Evolutionary conservation across 1,140 invertebrate genomes (phyloP).

Genomic region (Drosophila pruinosa): DNA sequence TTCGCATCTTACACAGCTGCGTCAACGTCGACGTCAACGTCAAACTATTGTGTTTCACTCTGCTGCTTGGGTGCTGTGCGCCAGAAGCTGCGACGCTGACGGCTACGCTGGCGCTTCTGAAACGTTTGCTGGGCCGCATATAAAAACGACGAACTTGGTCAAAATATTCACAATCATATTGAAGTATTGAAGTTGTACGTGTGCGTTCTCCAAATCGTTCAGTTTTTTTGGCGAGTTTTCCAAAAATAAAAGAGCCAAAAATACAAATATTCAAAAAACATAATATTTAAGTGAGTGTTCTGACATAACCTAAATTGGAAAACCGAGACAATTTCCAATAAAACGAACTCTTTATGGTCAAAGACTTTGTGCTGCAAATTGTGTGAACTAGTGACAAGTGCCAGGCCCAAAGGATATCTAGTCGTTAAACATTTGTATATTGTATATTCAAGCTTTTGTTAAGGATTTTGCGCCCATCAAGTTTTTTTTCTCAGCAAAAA

Average conservation of each 20-base stretch:
- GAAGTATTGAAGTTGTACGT: slow-evolving; percentile 64
- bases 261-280: slow-evolving; percentile 11
- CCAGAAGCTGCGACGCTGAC: slow-evolving; percentile 36
- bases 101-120: slow-evolving; percentile 27
- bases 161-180: slow-evolving; percentile 80
- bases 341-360: slow-evolving; percentile 19
- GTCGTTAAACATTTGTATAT: background rate
- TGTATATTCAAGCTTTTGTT: background rate
- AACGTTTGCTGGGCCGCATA: slow-evolving; percentile 63
- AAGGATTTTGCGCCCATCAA: background rate
- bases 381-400: slow-evolving; percentile 14
- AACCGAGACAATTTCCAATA: background rate
- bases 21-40: background rate
- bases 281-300: slow-evolving; percentile 11
- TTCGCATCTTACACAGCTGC: slow-evolving; percentile 60
- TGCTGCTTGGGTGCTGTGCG: slow-evolving; percentile 18
- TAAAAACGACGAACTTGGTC: slow-evolving; percentile 70
- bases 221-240: slow-evolving; percentile 30
- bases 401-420: slow-evolving; percentile 22
- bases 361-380: slow-evolving; percentile 15
- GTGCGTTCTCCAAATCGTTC: slow-evolving; percentile 39
- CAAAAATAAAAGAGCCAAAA: background rate
- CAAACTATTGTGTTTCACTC: slow-evolving; percentile 30
- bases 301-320: background rate
- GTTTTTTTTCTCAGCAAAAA: too few species aligned